Evolutionary conservation across 2,888 invertebrate genomes (phyloP), one percentile per base, ranked within the genome.

Genomic region (Rhamphomyia laevipes): DNA sequence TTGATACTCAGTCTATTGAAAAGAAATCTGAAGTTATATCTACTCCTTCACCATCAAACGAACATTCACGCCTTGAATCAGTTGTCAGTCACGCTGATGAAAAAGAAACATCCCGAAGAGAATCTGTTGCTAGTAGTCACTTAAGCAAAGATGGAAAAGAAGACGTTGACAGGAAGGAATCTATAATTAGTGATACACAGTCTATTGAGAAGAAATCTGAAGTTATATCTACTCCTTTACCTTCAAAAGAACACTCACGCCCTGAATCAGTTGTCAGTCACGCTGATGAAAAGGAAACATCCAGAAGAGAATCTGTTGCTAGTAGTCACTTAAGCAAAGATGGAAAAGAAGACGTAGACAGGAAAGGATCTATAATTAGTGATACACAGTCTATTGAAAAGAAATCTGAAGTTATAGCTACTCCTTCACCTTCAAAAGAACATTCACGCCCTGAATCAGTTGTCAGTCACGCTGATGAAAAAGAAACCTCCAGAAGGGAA

Each of bases 401-500:
- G n/a, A n/a, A n/a, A n/a, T 7, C 21, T 13, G 12, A 48, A 5
- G 59, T 56, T 9, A 21, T 40, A 15, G n/a, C n/a, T n/a, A 51
- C 55, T 6, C 45, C 53, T 21, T 44, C 47, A 10, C 44, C n/a
- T n/a, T n/a, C n/a, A n/a, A n/a, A 55, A 46, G 64, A 62, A 10
- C 58, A 62, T 10, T 64, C 68, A 0, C 66, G 67, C 30, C 65
- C 64, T 2, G 54, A 57, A 4, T 62, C 68, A 1, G 51, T 54
- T 37, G 51, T n/a, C n/a, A n/a, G n/a, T n/a, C n/a, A n/a, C n/a
- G n/a, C n/a, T n/a, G n/a, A n/a, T n/a, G n/a, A n/a, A n/a, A n/a
- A n/a, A n/a, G n/a, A n/a, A n/a, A n/a, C n/a, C n/a, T n/a, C n/a
- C n/a, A n/a, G n/a, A n/a, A n/a, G n/a, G n/a, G n/a, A n/a, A n/a